Percentiles rank a stretch among this genome's conserved stretches.
phyloP scores from a whole-genome alignment of 2,888 invertebrate genomes.

The Mycalesis mineus region DNA sequence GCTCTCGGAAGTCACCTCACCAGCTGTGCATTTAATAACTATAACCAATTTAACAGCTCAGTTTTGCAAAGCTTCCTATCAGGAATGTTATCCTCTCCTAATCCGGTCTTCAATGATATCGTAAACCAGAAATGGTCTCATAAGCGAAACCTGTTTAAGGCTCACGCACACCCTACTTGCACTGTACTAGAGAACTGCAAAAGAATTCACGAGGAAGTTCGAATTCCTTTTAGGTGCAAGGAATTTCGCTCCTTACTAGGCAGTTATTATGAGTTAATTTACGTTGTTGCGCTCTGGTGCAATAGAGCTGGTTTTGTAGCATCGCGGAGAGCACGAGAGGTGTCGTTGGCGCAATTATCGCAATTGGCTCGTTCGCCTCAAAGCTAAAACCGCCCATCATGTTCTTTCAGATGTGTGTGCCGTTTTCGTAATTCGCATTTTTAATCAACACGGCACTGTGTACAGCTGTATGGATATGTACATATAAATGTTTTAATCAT shows the following conservation, averaged over 20 bases:
- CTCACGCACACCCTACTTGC: conserved; percentile 57
- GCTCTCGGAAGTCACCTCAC: conserved; percentile 45
- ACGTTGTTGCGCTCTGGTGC: conserved; percentile 34
- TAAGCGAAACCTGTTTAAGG: conserved; percentile 66
- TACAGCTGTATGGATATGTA: not conserved
- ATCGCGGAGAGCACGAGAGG: conserved; percentile 72
- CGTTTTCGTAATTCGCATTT: conserved; percentile 22
- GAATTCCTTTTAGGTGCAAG: not conserved
- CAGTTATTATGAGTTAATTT: conserved; percentile 40
- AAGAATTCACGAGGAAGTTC: conserved; percentile 32
- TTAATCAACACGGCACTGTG: conserved; percentile 16
- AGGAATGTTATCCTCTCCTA: conserved; percentile 70
- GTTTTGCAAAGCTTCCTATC: conserved; percentile 67
- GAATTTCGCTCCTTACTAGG: conserved; percentile 14
- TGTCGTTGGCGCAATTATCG: conserved; percentile 73
- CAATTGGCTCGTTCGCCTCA: conserved; percentile 74
- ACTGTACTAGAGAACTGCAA: conserved; percentile 59
- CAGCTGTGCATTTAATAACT: conserved; percentile 57
- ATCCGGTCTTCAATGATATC: conserved; percentile 71
- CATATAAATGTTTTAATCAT: conserved; percentile 4
- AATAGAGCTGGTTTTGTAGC: conserved; percentile 46
- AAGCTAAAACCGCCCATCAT: conserved; percentile 69
- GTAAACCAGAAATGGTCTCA: conserved; percentile 72
- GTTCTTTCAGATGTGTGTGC: conserved; percentile 41
- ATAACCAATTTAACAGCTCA: conserved; percentile 61